phyloP scores from a whole-genome alignment of 2,113 vertebrate species.

The Riparia riparia region DNA sequence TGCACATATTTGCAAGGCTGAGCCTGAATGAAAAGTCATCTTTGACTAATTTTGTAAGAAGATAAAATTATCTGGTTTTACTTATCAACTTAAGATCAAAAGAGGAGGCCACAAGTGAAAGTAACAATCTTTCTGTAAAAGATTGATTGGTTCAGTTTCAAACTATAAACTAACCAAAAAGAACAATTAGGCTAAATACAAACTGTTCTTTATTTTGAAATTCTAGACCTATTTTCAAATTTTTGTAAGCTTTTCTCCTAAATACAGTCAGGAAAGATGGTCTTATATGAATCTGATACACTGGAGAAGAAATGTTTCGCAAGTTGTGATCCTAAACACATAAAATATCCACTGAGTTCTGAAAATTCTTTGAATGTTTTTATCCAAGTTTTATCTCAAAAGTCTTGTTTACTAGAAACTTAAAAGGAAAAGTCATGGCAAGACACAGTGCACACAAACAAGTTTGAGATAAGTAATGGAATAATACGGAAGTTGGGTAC shows the following conservation, averaged over 20 bases:
- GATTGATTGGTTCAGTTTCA: background rate
- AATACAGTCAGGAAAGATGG: background rate
- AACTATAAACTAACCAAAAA: background rate
- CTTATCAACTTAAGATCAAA: background rate
- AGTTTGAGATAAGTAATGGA: background rate
- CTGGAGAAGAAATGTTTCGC: background rate
- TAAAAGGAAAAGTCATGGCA: slow-evolving; percentile 19
- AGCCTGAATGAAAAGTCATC: background rate
- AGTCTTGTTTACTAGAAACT: background rate
- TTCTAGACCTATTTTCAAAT: background rate
- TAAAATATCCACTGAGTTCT: background rate
- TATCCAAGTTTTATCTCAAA: slow-evolving; percentile 16
- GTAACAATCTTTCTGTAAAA: background rate
- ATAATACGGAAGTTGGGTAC: background rate
- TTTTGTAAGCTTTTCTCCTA: background rate
- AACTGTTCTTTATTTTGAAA: background rate
- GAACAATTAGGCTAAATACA: background rate
- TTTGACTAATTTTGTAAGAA: background rate
- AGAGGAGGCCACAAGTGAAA: background rate
- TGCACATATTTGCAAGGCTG: background rate
- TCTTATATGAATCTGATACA: background rate
- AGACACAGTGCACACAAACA: background rate
- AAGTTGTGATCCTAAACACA: background rate
- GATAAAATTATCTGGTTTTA: background rate
- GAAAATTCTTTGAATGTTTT: slow-evolving; percentile 42